Evolutionary conservation across 2,797 vertebrate species (phyloP), one percentile per base, ranked within the genome.

Genomic region (Sebastes oblongus): DNA sequence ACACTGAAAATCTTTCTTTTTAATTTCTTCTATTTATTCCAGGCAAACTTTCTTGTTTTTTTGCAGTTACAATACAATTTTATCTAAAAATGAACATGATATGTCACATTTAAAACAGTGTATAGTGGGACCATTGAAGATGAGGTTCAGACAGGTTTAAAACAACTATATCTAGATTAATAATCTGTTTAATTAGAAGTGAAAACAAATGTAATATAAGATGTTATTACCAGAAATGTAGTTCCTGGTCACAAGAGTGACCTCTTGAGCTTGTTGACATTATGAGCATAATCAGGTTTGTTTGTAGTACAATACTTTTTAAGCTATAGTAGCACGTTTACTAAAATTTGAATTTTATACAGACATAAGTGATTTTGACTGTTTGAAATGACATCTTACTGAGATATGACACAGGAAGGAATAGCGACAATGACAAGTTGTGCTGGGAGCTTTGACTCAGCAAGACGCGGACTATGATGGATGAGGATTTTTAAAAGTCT

Each of bases 381-480:
- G 42, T 72, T 59, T 36, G 30, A 66, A 69, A 65, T 42, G 1
- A 61, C 46, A 75, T 50, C 56, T 25, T 34, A 1, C 27, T 52
- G 3, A 39, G 7, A 60, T 56, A 58, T 20, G 67, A 78, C 39
- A 69, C 16, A 14, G 20, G 24, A 52, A 32, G 29, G 39, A 78
- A 62, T 10, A 25, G 61, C 0, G 54, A 79, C 56, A 39, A 27
- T 65, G 74, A 78, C 66, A 52, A 60, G 72, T 60, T 85, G 60
- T 29, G 66, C 25, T 7, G 4, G 54, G 39, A 72, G 71, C 34
- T 71, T 52, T 79, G 75, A 86, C 55, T 83, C 86, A 77, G 72
- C 69, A 30, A 74, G 14, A 66, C 22, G 55, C 75, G 25, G 89
- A 72, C 29, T 2, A 22, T 86, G 88, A 91, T 80, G 80, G 69